Conservation (phyloP, 2,113 vertebrate genomes). For the Vulpes lagopus region DNA sequence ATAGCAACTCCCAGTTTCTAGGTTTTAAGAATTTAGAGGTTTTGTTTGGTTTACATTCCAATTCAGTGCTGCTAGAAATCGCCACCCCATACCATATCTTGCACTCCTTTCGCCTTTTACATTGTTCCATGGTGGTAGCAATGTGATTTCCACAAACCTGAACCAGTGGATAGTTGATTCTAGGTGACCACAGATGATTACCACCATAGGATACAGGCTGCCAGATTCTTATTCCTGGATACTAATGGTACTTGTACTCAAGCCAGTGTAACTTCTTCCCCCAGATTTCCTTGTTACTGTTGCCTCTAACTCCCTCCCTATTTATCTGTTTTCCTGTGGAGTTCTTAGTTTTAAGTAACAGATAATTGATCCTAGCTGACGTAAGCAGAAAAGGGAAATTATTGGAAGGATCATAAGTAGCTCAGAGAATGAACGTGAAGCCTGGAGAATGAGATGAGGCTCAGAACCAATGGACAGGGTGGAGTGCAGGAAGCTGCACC, state of each 20-base stretch:
- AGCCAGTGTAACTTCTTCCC: not conserved
- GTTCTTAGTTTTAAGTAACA: not conserved
- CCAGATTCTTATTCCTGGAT: not conserved
- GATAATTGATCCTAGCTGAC: not conserved
- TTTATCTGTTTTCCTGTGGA: not conserved
- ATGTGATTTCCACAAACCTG: not conserved
- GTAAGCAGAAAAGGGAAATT: not conserved
- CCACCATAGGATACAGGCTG: not conserved
- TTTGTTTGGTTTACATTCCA: not conserved
- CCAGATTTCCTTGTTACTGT: not conserved
- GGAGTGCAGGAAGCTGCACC: not conserved
- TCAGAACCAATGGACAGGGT: not conserved
- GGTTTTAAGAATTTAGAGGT: not conserved
- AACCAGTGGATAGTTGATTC: not conserved
- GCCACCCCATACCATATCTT: not conserved
- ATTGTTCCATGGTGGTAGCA: not conserved
- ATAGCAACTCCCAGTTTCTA: not conserved
- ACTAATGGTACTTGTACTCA: not conserved
- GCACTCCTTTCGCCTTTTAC: not conserved
- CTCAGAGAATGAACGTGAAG: not conserved
- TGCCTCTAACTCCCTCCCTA: not conserved
- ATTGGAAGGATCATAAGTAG: not conserved
- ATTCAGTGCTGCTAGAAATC: not conserved
- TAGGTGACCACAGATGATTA: not conserved
- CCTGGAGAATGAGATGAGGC: not conserved